These are phyloP conservation scores for Drosophila falleni DNA, from an alignment of 2,888 invertebrate species.

Conservation along the genomic window DNA sequence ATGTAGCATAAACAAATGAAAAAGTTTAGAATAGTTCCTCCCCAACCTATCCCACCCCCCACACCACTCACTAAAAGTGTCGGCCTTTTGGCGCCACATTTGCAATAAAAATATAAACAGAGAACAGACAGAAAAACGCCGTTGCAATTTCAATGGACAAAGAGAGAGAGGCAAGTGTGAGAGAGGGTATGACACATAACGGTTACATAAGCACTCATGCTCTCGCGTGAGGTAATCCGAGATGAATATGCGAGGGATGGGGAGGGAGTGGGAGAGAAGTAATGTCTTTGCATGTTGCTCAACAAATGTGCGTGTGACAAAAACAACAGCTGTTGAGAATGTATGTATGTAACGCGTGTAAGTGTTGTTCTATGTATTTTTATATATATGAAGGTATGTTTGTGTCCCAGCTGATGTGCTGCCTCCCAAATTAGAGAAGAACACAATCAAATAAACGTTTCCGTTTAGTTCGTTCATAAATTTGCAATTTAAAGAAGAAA, in stretches of 20 bases:
- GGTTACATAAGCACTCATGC: slow-evolving; percentile 53
- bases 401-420: slow-evolving; percentile 47
- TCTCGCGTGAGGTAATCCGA: slow-evolving; percentile 62
- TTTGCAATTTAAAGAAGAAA: slow-evolving; percentile 50
- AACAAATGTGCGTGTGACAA: slow-evolving; percentile 38
- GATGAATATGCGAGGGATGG: slow-evolving; percentile 34
- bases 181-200: slow-evolving; percentile 49
- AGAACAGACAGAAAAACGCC: slow-evolving; percentile 34
- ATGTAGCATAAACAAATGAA: slow-evolving; percentile 66
- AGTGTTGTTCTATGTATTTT: slow-evolving; percentile 16
- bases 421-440: background rate
- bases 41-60: too few species aligned
- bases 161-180: slow-evolving; percentile 1
- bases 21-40: slow-evolving; percentile 48
- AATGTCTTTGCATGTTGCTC: slow-evolving; percentile 37
- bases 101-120: slow-evolving; percentile 72
- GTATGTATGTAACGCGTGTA: background rate
- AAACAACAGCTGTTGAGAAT: slow-evolving; percentile 59
- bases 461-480: slow-evolving; percentile 39
- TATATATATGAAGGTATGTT: background rate
- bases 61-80: slow-evolving; percentile 9
- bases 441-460: slow-evolving; percentile 2
- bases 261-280: background rate
- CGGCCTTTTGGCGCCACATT: slow-evolving; percentile 74
- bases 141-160: slow-evolving; percentile 40